Evolutionary conservation across 2,797 vertebrate genomes (phyloP).

Genomic region (Lepidocolaptes lacrymiger): DNA sequence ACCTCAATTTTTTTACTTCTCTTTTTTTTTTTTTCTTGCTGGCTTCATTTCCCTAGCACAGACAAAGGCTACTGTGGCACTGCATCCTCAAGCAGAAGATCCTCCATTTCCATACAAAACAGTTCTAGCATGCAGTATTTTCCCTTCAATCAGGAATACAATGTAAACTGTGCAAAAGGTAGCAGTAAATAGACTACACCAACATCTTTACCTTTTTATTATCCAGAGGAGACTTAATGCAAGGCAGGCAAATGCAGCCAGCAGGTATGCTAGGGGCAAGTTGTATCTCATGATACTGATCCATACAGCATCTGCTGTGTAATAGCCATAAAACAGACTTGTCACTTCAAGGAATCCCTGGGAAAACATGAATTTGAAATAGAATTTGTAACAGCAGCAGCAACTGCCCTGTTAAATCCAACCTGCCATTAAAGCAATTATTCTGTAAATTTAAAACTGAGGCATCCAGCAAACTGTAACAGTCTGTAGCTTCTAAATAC

Average conservation of each 20-base stretch:
- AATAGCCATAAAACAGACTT: conserved; percentile 93
- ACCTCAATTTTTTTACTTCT: background rate
- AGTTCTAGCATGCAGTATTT: background rate
- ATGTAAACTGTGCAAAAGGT: background rate
- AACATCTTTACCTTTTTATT: conserved; percentile 85
- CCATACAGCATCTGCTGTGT: conserved; percentile 79
- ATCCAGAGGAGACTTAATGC: conserved; percentile 92
- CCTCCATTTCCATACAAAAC: background rate
- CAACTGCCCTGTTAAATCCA: background rate
- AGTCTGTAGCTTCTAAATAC: background rate
- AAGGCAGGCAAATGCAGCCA: conserved; percentile 87
- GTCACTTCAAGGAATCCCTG: conserved; percentile 94
- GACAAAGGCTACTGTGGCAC: background rate
- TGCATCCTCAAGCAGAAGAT: background rate
- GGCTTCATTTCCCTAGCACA: background rate
- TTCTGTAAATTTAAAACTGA: background rate
- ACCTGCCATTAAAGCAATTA: background rate
- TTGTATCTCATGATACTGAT: conserved; percentile 81
- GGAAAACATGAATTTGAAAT: background rate
- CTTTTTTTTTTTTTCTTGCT: background rate
- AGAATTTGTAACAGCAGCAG: background rate
- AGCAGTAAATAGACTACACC: background rate
- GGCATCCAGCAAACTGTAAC: background rate
- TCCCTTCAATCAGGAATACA: background rate
- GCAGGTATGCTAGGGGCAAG: conserved; percentile 89